Percentiles rank a stretch among this genome's conserved stretches.
These are phyloP conservation scores for Spodoptera littoralis DNA, from an alignment of 2,888 invertebrate genomes.

Conservation along the genomic window DNA sequence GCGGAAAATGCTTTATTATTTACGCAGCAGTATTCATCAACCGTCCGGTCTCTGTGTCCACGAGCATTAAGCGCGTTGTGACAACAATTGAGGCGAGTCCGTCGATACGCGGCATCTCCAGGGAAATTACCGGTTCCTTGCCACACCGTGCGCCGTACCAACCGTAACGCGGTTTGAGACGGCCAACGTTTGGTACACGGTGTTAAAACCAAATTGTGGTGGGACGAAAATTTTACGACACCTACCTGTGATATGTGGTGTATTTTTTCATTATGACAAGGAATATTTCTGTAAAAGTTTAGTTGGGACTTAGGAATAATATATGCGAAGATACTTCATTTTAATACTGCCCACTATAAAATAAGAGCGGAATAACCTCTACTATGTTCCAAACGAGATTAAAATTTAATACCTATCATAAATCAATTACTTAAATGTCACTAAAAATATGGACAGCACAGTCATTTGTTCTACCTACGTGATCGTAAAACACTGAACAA, in stretches of 20 bases:
- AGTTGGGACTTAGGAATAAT: not conserved
- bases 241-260: conserved; percentile 9
- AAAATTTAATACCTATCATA: not conserved
- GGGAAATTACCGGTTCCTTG: conserved; percentile 76
- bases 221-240: conserved; percentile 37
- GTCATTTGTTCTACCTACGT: conserved; percentile 12
- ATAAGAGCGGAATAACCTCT: not conserved
- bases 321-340: not conserved
- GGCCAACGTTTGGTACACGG: conserved; percentile 61
- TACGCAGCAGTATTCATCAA: conserved; percentile 43
- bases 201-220: conserved; percentile 72
- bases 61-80: conserved; percentile 47
- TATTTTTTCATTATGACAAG: conserved; percentile 16
- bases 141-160: conserved; percentile 33
- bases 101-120: conserved; percentile 73
- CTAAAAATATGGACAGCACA: not conserved
- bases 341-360: not conserved
- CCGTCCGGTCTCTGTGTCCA: conserved; percentile 46
- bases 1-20: conserved; percentile 49
- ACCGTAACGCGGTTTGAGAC: conserved; percentile 65
- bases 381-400: not conserved
- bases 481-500: conserved; percentile 17
- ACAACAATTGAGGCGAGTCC: conserved; percentile 66
- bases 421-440: not conserved
- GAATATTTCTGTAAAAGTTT: conserved; percentile 1